A percentile compares a stretch with the other conserved stretches of the same genome.
These are phyloP conservation scores for Melanogrammus aeglefinus DNA, from an alignment of 2,797 vertebrate species.

Conservation along the genomic window DNA sequence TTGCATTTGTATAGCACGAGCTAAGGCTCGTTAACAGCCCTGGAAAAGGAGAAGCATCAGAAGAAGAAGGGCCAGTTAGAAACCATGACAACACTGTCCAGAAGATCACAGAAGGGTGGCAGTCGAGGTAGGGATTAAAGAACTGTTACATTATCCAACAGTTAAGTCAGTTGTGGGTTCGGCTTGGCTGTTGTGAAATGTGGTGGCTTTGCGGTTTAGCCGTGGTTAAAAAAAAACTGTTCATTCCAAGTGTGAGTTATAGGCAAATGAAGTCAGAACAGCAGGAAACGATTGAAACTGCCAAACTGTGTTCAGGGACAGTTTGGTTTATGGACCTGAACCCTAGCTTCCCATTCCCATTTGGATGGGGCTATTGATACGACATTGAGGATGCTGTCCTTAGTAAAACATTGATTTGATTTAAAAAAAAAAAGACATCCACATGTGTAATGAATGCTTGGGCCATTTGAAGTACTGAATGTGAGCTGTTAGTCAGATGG, in stretches of 20 bases:
- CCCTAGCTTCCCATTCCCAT: not conserved
- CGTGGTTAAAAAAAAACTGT: no score
- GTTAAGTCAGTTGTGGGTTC: not conserved
- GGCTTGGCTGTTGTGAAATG: not conserved
- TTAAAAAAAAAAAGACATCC: not conserved
- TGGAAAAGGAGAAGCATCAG: not conserved
- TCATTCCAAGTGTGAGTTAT: not conserved
- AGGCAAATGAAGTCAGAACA: not conserved
- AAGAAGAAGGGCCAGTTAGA: not conserved
- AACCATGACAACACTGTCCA: constrained; percentile 2
- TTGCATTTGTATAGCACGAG: no score
- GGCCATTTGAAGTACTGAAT: not conserved
- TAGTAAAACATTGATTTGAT: not conserved
- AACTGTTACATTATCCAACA: constrained; percentile 19
- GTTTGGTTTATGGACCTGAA: not conserved
- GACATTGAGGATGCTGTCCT: not conserved
- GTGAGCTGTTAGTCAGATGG: constrained; percentile 18
- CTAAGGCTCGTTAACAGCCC: not conserved
- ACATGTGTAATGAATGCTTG: not conserved
- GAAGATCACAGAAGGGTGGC: constrained; percentile 20
- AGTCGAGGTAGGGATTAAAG: constrained; percentile 12
- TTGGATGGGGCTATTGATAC: not conserved
- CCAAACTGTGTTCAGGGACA: not conserved
- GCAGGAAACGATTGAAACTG: not conserved
- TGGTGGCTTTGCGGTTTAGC: no score